These are phyloP conservation scores for Magallana angulata DNA, from an alignment of 1,140 invertebrate species.

Conservation along the genomic window DNA sequence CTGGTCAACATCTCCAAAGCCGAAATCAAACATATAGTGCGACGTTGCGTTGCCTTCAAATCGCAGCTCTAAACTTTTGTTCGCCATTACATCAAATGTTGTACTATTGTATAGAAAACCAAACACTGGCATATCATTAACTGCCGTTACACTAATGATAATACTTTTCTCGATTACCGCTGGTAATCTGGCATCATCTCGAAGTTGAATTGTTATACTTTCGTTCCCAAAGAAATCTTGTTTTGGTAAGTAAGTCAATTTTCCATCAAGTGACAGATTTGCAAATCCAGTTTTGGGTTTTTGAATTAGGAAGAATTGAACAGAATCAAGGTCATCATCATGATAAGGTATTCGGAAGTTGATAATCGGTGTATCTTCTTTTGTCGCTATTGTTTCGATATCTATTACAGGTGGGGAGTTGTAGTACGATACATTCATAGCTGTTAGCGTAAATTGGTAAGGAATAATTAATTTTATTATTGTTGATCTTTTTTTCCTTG, in stretches of 20 bases:
- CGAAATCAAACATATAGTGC: slow-evolving; percentile 17
- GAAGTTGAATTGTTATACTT: neutral
- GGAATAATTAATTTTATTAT: neutral
- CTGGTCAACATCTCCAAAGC: slow-evolving; percentile 22
- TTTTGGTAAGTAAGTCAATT: neutral
- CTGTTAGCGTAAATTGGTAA: neutral
- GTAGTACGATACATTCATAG: neutral
- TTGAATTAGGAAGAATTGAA: neutral
- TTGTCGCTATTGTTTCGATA: neutral
- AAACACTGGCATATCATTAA: neutral
- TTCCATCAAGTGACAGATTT: slow-evolving; percentile 13
- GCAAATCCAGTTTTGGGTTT: neutral
- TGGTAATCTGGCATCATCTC: neutral
- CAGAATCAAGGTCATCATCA: slow-evolving; percentile 3
- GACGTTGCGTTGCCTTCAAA: slow-evolving; percentile 19
- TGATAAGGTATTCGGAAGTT: slow-evolving; percentile 13
- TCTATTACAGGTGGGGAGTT: slow-evolving; percentile 5
- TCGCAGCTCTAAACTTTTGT: neutral
- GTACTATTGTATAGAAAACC: slow-evolving; percentile 26
- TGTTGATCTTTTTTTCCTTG: neutral
- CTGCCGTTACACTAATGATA: neutral
- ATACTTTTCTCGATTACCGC: neutral
- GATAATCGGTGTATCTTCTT: neutral
- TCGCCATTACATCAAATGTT: neutral
- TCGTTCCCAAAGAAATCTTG: neutral